Evolutionary conservation across 2,797 vertebrate genomes (phyloP), one percentile per base, ranked within the genome.

Genomic region (Chiroxiphia lanceolata): DNA sequence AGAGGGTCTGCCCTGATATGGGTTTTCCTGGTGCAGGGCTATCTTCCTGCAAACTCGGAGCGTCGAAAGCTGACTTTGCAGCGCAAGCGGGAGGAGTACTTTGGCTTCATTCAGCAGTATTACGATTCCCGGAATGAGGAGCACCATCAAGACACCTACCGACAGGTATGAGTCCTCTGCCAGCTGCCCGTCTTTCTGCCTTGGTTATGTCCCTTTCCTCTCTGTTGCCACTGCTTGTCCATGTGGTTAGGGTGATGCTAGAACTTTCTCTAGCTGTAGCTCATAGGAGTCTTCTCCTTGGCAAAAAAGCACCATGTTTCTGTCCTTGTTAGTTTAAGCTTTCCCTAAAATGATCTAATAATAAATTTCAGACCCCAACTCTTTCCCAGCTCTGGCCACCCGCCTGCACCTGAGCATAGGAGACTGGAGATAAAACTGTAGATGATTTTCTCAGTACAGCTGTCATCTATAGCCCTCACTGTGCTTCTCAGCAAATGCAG

Each of bases 91-190:
- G 99, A 99, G 40, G 99, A 99, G 38, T 99, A 99, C 96, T 99
- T 99, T 27, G 99, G 99, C 74, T 99, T 99, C 97, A 99, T 99
- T 44, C 98, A 99, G 96, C 99, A 99, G 98, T 99, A 99, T 98
- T 99, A 99, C 36, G 98, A 99, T 97, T 99, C 99, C 96, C 98
- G 99, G 65, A 99, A 99, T 11, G 99, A 99, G 68, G 99, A 99
- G 61, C 98, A 99, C 95, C 98, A 99, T 93, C 99, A 98, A 94
- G 99, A 99, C 96, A 99, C 99, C 21, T 99, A 99, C 98, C 97
- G 99, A 97, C 99, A 99, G 99, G 99, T 99, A 80, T 11, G 1
- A 69, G 14, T 50, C 48, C 48, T 71, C 56, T 86, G 15, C 60
- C n/a, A 36, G 22, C 27, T 36, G 48, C 45, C 40, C 33, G 23